Conservation (phyloP, 2,113 vertebrate species). For the Dendropsophus ebraccatus region DNA sequence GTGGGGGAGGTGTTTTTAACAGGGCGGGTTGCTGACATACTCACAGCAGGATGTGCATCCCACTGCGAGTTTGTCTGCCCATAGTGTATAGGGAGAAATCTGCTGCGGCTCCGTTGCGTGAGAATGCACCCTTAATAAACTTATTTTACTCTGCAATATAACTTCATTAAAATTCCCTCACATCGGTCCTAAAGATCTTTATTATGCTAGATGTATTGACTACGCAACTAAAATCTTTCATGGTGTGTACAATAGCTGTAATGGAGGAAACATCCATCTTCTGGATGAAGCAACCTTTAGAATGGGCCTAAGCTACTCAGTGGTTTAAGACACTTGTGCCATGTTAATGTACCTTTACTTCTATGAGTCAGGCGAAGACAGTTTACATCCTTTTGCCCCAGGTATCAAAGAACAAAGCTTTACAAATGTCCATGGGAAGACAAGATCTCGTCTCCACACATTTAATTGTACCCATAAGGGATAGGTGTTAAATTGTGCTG, state of each 20-base stretch:
- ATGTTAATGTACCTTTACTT: neutral
- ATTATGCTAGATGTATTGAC: neutral
- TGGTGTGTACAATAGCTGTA: neutral
- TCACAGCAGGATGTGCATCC: too few species aligned
- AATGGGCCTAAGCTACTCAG: neutral
- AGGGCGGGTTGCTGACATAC: too few species aligned
- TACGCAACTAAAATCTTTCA: neutral
- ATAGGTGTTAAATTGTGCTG: neutral
- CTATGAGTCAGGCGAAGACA: neutral
- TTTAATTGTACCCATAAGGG: slow-evolving; percentile 22
- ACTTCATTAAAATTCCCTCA: neutral
- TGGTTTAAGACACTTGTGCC: neutral
- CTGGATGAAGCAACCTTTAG: neutral
- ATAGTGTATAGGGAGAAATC: too few species aligned
- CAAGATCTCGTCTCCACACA: neutral
- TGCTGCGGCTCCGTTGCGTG: too few species aligned
- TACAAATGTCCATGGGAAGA: neutral
- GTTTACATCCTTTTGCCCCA: neutral
- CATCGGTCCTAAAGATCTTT: neutral
- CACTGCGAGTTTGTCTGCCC: too few species aligned
- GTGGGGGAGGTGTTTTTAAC: too few species aligned
- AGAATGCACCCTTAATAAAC: too few species aligned
- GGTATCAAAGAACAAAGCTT: slow-evolving; percentile 13
- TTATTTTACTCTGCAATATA: too few species aligned
- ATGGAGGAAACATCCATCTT: neutral